A percentile compares a stretch with the other conserved stretches of the same genome.
These are phyloP conservation scores for Epizoanthus fatuus DNA, from an alignment of 92 coral and sea anemone genomes.

Conservation along the genomic window DNA sequence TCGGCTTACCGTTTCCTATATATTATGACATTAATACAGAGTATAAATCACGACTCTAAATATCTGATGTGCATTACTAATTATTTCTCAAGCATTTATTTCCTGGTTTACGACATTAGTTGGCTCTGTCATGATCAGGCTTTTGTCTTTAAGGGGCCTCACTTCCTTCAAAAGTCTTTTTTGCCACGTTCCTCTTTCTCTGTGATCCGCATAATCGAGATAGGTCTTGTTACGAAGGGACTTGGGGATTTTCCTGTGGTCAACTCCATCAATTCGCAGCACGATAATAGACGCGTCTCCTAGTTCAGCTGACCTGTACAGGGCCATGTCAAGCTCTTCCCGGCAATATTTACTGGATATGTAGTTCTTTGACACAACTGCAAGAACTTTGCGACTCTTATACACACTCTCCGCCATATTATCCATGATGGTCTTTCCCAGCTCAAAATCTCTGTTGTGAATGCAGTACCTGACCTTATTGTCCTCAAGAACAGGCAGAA, in stretches of 20 bases:
- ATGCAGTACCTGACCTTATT: constrained; percentile 76
- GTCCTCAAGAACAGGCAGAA: constrained; percentile 76
- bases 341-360: constrained; percentile 77
- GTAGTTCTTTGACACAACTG: constrained; percentile 80
- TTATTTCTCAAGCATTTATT: too few species aligned
- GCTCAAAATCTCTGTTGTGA: constrained; percentile 78
- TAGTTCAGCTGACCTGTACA: constrained; percentile 78
- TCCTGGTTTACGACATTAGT: too few species aligned
- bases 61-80: too few species aligned
- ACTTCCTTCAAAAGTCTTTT: constrained; percentile 77
- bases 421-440: constrained; percentile 81
- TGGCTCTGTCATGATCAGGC: too few species aligned
- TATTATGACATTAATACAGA: too few species aligned
- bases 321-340: constrained; percentile 80
- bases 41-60: too few species aligned
- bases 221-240: constrained; percentile 88
- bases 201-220: constrained; percentile 70
- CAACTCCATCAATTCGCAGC: constrained; percentile 70
- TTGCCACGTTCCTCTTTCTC: constrained; percentile 82
- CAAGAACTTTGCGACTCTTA: constrained; percentile 82
- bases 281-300: constrained; percentile 84
- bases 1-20: too few species aligned
- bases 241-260: constrained; percentile 72
- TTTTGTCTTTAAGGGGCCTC: background rate
- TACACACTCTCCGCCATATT: constrained; percentile 90